Evolutionary conservation across 2,113 vertebrate genomes (phyloP).

Genomic region (Lota lota): DNA sequence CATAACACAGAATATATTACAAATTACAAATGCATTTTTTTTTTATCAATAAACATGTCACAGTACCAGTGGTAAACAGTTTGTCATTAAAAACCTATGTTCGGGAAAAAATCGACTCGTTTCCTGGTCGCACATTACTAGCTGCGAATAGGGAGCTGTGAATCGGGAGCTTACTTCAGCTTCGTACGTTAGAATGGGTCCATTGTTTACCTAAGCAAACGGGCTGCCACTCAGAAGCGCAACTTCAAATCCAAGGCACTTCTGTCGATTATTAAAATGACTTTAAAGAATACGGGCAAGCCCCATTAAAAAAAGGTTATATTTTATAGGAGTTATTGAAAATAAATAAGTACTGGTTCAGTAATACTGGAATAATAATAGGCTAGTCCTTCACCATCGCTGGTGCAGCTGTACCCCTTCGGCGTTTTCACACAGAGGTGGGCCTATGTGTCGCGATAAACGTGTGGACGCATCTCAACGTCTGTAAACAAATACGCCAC

Average conservation of each 20-base stretch:
- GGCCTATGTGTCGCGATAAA: too few species aligned
- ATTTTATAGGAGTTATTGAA: background rate
- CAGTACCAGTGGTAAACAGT: too few species aligned
- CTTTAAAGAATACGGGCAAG: background rate
- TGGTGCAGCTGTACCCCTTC: slow-evolving; percentile 10
- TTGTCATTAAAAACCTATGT: too few species aligned
- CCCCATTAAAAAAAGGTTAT: background rate
- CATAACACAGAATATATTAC: too few species aligned
- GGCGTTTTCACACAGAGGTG: too few species aligned
- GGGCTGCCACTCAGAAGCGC: slow-evolving; percentile 14
- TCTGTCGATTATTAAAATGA: background rate
- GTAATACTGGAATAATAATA: too few species aligned
- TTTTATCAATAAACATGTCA: too few species aligned
- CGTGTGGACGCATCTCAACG: slow-evolving; percentile 12
- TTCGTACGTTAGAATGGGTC: slow-evolving; percentile 40
- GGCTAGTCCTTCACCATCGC: background rate
- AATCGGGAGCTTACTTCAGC: too few species aligned
- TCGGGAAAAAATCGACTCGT: too few species aligned
- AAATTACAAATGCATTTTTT: too few species aligned
- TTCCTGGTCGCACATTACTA: too few species aligned
- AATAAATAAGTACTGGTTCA: background rate
- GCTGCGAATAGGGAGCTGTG: too few species aligned
- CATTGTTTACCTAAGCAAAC: slow-evolving; percentile 51
- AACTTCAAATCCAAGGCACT: background rate
- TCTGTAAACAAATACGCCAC: slow-evolving; percentile 59